A percentile compares a stretch with the other conserved stretches of the same genome.
These are phyloP conservation scores for Idaea biselata DNA, from an alignment of 2,888 invertebrate genomes.

Conservation along the genomic window DNA sequence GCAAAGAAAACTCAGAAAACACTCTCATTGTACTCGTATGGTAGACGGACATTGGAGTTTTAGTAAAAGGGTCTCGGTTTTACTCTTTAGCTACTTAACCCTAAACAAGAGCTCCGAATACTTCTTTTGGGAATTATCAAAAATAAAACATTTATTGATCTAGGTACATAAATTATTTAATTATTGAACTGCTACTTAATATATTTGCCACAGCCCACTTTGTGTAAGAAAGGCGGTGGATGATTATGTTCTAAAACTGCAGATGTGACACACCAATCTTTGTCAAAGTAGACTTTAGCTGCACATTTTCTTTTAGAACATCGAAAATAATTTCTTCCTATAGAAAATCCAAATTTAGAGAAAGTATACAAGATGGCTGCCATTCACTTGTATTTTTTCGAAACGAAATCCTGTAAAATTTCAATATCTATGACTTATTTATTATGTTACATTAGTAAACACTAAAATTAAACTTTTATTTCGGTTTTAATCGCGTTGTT, in stretches of 20 bases:
- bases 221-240: background rate
- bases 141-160: background rate
- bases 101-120: no score
- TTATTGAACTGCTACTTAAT: background rate
- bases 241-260: conserved; percentile 22
- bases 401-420: background rate
- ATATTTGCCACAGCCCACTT: background rate
- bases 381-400: background rate
- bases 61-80: no score
- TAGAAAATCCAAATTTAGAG: background rate
- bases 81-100: no score
- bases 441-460: no score
- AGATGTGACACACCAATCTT: conserved; percentile 20
- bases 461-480: no score
- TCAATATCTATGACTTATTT: background rate
- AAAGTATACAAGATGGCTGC: background rate
- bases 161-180: no score
- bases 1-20: no score
- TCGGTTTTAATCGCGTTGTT: no score
- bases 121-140: no score
- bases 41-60: no score
- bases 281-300: conserved; percentile 9
- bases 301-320: conserved; percentile 1
- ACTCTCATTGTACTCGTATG: no score
- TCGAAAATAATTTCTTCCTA: background rate